Base-by-base conservation (phyloP, 92 coral and sea anemone species). In the Heliopora coerulea region DNA sequence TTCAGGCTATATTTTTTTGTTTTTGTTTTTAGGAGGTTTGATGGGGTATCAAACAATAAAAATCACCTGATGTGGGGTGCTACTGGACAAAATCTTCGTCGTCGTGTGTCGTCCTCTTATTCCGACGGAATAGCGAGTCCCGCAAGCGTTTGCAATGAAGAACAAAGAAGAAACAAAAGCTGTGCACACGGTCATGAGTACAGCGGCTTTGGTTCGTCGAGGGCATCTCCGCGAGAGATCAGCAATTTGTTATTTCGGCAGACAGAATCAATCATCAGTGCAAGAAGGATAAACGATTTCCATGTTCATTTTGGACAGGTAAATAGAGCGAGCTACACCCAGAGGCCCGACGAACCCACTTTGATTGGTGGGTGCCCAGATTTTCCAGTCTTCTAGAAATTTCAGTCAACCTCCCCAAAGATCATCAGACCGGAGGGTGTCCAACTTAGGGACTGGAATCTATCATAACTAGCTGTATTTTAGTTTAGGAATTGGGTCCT, bases 251-350 rank as follows among this genome's bases (percentile, higher is more conserved):
- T 91, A 34, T 91, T 88, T 80, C 77, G 83, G 21, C 97, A 91
- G 91, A 95, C 87, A 65, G 85, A 86, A 65, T 62, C 97, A 33
- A 76, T 44, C 75, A 84, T 82, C 14, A 89, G 96, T 59, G 74
- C 87, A 26, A 79, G 97, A 28, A 65, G 87, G 50, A 81, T 91
- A 20, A 91, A 84, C 52, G 97, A 91, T 70, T 81, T 91, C 82
- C 97, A 91, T 66, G 86, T 89, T 18, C 96, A 89, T 68, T 91
- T 91, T 68, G 97, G 97, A 29, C 97, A 91, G 79, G 97, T 91
- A 83, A 75, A 89, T 65, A 30, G 32, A 19, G 0, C 42, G 17
- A 21, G 37, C 56, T 41, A 31, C 23, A 25, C 28, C n/a, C 13
- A 72, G 4, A 5, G 49, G 14, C 4, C n/a, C n/a, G n/a, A n/a